phyloP scores from a whole-genome alignment of 2,113 vertebrate genomes.

The Triplophysa dalaica region DNA sequence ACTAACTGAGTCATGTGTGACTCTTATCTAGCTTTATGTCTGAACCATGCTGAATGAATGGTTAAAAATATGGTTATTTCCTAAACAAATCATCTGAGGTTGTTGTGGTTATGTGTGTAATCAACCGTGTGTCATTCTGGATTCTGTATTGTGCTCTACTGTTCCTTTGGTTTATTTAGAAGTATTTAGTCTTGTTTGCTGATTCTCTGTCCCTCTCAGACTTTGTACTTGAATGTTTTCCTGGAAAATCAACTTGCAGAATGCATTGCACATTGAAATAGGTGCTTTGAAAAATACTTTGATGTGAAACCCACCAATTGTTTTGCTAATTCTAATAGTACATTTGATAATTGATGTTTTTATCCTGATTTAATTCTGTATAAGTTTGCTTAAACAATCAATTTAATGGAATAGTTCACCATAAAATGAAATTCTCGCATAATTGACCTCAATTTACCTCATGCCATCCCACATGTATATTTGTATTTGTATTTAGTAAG shows the following conservation, averaged over 20 bases:
- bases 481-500: no score
- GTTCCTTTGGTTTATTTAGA: conserved; percentile 11
- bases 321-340: not conserved
- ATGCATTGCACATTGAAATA: conserved; percentile 2
- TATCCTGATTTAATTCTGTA: no score
- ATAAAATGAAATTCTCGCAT: no score
- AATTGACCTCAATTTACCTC: no score
- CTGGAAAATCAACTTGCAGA: not conserved
- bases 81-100: not conserved
- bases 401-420: no score
- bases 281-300: not conserved
- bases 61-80: conserved; percentile 2
- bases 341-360: no score
- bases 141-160: not conserved
- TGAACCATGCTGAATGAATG: not conserved
- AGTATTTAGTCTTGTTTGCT: conserved; percentile 6
- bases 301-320: not conserved
- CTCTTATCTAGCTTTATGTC: no score
- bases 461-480: no score
- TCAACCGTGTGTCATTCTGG: not conserved
- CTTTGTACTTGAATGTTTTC: not conserved
- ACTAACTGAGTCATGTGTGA: not conserved
- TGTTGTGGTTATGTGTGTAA: conserved; percentile 1
- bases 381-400: no score
- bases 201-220: not conserved